phyloP scores from a whole-genome alignment of 2,888 invertebrate genomes.

The Drosophila mayaguana region DNA sequence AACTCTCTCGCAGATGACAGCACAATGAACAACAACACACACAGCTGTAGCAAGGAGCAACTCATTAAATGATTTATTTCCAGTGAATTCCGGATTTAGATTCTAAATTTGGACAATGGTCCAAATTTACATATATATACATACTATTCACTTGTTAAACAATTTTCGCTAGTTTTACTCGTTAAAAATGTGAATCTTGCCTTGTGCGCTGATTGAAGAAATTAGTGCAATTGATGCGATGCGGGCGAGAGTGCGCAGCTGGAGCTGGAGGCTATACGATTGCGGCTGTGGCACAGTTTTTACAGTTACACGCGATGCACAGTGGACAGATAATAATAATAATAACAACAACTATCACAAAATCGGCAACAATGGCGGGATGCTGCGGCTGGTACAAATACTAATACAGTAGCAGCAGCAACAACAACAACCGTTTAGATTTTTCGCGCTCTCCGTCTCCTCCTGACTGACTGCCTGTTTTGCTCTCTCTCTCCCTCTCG shows the following conservation, averaged over 20 bases:
- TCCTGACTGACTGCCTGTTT: slow-evolving; percentile 25
- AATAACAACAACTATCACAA: slow-evolving; percentile 39
- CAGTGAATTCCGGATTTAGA: slow-evolving; percentile 60
- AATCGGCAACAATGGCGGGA: slow-evolving; percentile 59
- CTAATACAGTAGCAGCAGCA: slow-evolving; percentile 40
- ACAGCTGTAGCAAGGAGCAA: slow-evolving; percentile 38
- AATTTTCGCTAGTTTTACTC: slow-evolving; percentile 78
- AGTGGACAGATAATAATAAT: slow-evolving; percentile 38
- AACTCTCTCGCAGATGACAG: slow-evolving; percentile 62
- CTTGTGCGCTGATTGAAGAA: slow-evolving; percentile 78
- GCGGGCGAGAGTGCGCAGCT: slow-evolving; percentile 44
- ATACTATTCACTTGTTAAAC: slow-evolving; percentile 66
- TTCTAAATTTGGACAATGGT: slow-evolving; percentile 61
- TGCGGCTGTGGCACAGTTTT: slow-evolving; percentile 62
- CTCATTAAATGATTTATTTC: slow-evolving; percentile 40
- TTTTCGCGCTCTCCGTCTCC: slow-evolving; percentile 48
- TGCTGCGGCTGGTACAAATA: slow-evolving; percentile 62
- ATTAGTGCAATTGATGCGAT: slow-evolving; percentile 76
- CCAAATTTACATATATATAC: slow-evolving; percentile 46
- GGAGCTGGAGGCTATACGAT: slow-evolving; percentile 38
- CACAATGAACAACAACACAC: slow-evolving; percentile 28
- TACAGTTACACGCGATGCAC: slow-evolving; percentile 75
- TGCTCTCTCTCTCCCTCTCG: slow-evolving; percentile 19
- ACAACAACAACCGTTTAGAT: slow-evolving; percentile 60
- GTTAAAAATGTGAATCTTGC: slow-evolving; percentile 66